A percentile compares a stretch with the other conserved stretches of the same genome.
phyloP scores from a whole-genome alignment of 2,113 vertebrate species.

The Rissa tridactyla region DNA sequence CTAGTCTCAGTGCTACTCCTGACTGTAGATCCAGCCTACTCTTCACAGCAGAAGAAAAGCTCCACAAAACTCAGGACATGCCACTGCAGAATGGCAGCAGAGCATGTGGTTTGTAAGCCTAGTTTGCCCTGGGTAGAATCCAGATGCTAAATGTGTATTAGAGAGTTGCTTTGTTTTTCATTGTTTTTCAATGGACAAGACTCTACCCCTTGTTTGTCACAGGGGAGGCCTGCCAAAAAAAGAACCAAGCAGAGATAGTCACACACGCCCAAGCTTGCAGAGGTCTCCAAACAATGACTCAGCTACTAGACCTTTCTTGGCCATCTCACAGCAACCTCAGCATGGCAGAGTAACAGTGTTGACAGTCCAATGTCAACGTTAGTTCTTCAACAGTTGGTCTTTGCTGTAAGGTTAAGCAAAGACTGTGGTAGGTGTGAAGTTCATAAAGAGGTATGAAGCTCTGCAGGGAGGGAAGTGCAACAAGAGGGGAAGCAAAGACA shows the following conservation, averaged over 20 bases:
- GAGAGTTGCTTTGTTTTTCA: neutral
- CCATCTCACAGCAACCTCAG: neutral
- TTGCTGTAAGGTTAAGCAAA: neutral
- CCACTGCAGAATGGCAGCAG: neutral
- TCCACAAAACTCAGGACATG: neutral
- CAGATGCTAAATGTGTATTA: neutral
- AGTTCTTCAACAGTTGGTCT: neutral
- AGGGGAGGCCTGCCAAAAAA: neutral
- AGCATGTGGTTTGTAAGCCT: rapidly evolving
- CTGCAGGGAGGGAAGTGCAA: neutral
- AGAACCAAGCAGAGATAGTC: neutral
- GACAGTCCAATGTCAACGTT: neutral
- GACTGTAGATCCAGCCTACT: neutral
- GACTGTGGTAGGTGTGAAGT: neutral
- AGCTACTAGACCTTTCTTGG: neutral
- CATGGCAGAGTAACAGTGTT: neutral
- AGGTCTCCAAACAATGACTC: conserved; percentile 20
- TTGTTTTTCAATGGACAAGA: neutral
- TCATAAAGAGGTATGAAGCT: neutral
- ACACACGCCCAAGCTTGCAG: neutral
- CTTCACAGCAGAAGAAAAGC: neutral
- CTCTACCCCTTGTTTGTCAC: neutral
- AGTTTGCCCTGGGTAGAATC: neutral
- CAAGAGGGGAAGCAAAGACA: neutral
- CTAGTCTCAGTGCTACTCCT: neutral